phyloP scores from a whole-genome alignment of 1,140 invertebrate genomes.

The Ceratitis capitata region DNA sequence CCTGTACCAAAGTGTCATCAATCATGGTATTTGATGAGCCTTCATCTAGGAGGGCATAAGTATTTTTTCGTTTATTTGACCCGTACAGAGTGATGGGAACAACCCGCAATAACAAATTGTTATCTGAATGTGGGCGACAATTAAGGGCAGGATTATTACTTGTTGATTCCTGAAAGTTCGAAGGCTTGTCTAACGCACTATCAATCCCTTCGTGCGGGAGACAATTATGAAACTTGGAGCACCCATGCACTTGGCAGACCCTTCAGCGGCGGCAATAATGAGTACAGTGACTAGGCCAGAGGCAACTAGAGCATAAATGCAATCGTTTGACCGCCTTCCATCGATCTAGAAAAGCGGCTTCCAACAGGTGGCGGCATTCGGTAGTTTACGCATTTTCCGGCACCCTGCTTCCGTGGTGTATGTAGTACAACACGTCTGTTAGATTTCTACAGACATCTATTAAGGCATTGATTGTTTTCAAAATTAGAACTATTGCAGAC shows the following conservation, averaged over 20 bases:
- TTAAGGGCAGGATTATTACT: background rate
- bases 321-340: background rate
- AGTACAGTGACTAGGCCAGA: too few relatives aligned
- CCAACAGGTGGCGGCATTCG: background rate
- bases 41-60: background rate
- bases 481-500: slow-evolving; percentile 1
- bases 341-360: background rate
- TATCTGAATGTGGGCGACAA: background rate
- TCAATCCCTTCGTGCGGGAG: slow-evolving; percentile 15
- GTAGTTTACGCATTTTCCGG: slow-evolving; percentile 1
- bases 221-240: slow-evolving; percentile 23
- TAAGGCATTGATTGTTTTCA: slow-evolving; percentile 12
- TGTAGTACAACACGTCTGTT: background rate
- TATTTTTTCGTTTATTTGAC: background rate
- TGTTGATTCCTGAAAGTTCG: too few relatives aligned
- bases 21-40: background rate
- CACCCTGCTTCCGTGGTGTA: background rate
- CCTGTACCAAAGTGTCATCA: background rate
- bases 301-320: background rate
- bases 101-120: slow-evolving; percentile 33
- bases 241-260: background rate
- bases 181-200: too few relatives aligned
- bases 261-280: slow-evolving; percentile 2
- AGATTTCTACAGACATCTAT: slow-evolving; percentile 22
- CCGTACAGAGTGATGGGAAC: slow-evolving; percentile 13